These are phyloP conservation scores for Tinea trinotella DNA, from an alignment of 2,888 invertebrate genomes.

Conservation along the genomic window DNA sequence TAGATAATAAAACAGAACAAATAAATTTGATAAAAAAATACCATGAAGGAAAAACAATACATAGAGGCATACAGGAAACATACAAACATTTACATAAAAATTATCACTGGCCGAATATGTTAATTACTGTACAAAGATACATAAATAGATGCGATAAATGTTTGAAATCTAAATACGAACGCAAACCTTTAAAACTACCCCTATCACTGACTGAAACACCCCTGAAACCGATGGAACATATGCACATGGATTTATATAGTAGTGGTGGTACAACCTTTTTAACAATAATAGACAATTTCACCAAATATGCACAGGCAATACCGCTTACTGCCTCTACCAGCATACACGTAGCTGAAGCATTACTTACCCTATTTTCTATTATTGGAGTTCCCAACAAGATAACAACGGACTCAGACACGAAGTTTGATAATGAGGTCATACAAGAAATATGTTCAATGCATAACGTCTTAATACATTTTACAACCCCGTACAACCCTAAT, in stretches of 20 bases:
- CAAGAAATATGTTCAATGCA: conserved; percentile 2
- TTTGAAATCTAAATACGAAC: conserved; percentile 30
- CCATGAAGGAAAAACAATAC: conserved; percentile 24
- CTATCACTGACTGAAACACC: conserved; percentile 28
- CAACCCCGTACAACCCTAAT: conserved; percentile 26
- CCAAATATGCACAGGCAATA: conserved; percentile 22
- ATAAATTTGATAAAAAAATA: conserved; percentile 22
- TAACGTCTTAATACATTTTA: conserved; percentile 23
- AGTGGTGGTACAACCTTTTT: conserved; percentile 19
- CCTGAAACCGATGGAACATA: conserved; percentile 26
- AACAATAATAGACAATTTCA: conserved; percentile 22
- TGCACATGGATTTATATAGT: conserved; percentile 26
- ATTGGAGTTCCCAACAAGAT: conserved; percentile 3
- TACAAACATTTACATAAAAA: conserved; percentile 15
- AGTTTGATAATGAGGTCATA: neutral
- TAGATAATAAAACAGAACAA: conserved; percentile 23
- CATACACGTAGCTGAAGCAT: conserved; percentile 6
- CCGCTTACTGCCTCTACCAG: conserved; percentile 20
- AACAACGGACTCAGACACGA: neutral
- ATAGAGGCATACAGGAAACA: too few relatives aligned
- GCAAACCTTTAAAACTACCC: conserved; percentile 27
- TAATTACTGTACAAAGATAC: conserved; percentile 25
- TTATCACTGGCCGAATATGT: conserved; percentile 22
- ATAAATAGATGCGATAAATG: too few relatives aligned
- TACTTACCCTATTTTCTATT: neutral